Evolutionary conservation across 2,888 invertebrate species (phyloP).

Genomic region (Scaptomyza flava): DNA sequence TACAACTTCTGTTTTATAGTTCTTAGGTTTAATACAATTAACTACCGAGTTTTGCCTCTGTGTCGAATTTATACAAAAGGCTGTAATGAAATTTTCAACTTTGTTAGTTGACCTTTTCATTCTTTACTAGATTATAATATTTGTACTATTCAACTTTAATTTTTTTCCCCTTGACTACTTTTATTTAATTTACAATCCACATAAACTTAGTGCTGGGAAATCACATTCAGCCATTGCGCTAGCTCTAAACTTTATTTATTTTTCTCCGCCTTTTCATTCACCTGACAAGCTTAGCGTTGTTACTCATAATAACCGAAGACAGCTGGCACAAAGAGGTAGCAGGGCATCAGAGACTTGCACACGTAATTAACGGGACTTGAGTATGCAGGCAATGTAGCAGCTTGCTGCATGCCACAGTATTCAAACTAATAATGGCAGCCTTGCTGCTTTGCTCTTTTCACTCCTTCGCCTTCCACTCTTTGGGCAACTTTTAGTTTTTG

Average conservation of each 20-base stretch:
- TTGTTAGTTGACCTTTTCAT: background rate
- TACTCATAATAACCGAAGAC: background rate
- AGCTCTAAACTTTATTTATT: background rate
- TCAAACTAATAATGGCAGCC: slow-evolving; percentile 3
- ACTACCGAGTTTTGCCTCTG: no score
- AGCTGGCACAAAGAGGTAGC: background rate
- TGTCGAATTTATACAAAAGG: no score
- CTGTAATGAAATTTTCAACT: background rate
- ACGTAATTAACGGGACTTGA: slow-evolving; percentile 36
- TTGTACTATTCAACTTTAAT: background rate
- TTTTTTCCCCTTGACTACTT: no score
- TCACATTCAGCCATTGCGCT: background rate
- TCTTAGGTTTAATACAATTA: no score
- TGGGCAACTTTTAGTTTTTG: slow-evolving; percentile 14
- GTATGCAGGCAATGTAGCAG: slow-evolving; percentile 30
- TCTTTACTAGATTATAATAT: background rate
- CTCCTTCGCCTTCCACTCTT: background rate
- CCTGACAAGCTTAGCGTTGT: slow-evolving; percentile 5
- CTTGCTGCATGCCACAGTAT: slow-evolving; percentile 24
- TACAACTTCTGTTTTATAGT: background rate
- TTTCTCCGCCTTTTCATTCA: background rate
- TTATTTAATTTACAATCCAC: background rate
- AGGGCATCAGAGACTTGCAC: background rate
- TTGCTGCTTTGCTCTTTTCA: background rate
- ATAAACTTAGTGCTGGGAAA: background rate